phyloP scores from a whole-genome alignment of 1,140 invertebrate species.

The Tetragonula clypearis region DNA sequence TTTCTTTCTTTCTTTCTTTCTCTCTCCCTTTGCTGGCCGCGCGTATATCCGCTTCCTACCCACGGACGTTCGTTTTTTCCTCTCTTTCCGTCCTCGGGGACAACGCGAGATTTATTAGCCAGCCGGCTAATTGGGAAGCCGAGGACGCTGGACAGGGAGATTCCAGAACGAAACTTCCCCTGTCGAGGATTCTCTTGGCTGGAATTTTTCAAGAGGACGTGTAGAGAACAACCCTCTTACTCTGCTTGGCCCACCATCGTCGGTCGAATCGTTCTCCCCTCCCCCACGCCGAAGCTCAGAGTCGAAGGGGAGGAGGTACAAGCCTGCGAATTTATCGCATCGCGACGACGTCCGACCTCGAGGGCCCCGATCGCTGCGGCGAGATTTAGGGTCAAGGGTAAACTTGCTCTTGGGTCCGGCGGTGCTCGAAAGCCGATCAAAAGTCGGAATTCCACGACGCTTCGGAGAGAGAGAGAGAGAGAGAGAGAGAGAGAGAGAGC shows the following conservation, averaged over 20 bases:
- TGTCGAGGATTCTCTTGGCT: not conserved
- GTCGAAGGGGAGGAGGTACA: not conserved
- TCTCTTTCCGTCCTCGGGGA: conserved; percentile 29
- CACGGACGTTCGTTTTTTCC: conserved; percentile 11
- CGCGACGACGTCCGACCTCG: conserved; percentile 52
- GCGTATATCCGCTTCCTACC: conserved; percentile 36
- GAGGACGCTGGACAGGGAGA: conserved; percentile 51
- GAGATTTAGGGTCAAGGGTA: conserved; percentile 44
- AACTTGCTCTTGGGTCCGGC: not conserved
- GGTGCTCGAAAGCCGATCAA: conserved; percentile 31
- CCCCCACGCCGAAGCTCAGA: too few relatives aligned
- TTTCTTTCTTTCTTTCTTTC: conserved; percentile 23
- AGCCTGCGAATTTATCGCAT: conserved; percentile 57
- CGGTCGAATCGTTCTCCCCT: conserved; percentile 1
- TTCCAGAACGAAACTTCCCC: conserved; percentile 65
- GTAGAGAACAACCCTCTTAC: conserved; percentile 40
- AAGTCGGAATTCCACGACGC: conserved; percentile 25
- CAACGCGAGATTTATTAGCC: conserved; percentile 67
- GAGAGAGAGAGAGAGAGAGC: too few relatives aligned
- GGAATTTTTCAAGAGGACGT: conserved; percentile 47
- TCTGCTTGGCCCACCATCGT: not conserved
- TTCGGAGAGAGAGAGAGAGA: not conserved
- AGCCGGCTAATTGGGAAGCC: conserved; percentile 64
- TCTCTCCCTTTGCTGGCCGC: conserved; percentile 12
- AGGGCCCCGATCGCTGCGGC: not conserved